Base-by-base conservation (phyloP, 2,888 invertebrate genomes). In the Sipha maydis region DNA sequence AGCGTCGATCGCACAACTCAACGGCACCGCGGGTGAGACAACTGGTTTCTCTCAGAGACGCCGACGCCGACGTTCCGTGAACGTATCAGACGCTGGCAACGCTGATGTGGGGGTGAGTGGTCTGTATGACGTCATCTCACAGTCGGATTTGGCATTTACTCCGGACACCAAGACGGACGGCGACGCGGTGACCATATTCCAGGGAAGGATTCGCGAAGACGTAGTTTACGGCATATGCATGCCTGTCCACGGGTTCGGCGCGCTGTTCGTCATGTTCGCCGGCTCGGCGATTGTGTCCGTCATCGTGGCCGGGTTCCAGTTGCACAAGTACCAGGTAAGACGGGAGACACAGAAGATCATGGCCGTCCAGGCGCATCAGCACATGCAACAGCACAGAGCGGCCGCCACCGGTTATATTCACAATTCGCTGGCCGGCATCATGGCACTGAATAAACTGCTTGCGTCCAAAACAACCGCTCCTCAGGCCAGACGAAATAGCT, bases 71-170 rank as follows among this genome's bases (percentile, higher is more conserved):
- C 94, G 96, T 8, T 94, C 94, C 1, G 92, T 95, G 89, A 93
- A 94, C 7, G 93, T 95, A 25, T 93, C 94, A 9, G 95, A 95
- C 91, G 95, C 94, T 1, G 94, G 96, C 84, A 96, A 96, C 90
- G 96, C 97, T 3, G 97, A 97, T 91, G 96, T 97, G 1, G 97
- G 97, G 11, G 97, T 98, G 2, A 96, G 96, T 90, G 96, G 97
- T 0, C 94, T 97, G 38, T 97, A 97, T 92, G 97, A 97, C 90
- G 97, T 98, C 79, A 97, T 98, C 89, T 97, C 97, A 7, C 97
- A 97, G 92, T 97, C 97, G 1, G 98, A 98, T 92, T 93, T 98
- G 73, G 97, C 96, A 69, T 98, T 98, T 92, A 96, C 96, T 90
- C 97, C 97, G 0, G 96, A 97, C 91, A 93, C 94, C 83, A 94